phyloP scores from a whole-genome alignment of 2,888 invertebrate genomes.

The Aphodius granarius region DNA sequence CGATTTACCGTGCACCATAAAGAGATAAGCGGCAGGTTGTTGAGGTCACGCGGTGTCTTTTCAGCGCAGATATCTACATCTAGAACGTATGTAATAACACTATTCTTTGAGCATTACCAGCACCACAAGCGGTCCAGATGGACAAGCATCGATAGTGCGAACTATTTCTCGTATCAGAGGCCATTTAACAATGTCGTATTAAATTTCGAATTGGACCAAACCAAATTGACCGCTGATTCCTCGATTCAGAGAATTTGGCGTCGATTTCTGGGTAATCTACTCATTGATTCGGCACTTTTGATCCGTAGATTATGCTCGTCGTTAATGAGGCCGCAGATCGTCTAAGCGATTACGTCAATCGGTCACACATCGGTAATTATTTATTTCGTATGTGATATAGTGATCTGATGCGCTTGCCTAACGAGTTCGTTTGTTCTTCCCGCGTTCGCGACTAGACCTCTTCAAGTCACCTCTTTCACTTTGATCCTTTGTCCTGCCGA shows the following conservation, averaged over 20 bases:
- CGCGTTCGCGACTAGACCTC: background rate
- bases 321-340: slow-evolving; percentile 22
- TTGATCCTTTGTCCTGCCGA: background rate
- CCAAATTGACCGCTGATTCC: background rate
- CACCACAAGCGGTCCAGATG: slow-evolving; percentile 35
- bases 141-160: slow-evolving; percentile 34
- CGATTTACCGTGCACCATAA: background rate
- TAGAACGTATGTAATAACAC: slow-evolving; percentile 28
- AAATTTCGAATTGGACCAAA: background rate
- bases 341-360: slow-evolving; percentile 23
- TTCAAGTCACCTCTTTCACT: background rate
- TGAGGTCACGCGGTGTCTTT: background rate
- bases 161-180: slow-evolving; percentile 26
- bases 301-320: background rate
- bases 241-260: background rate
- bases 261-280: background rate
- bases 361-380: slow-evolving; percentile 38
- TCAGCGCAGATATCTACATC: slow-evolving; percentile 20
- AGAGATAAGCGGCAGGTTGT: background rate
- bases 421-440: background rate
- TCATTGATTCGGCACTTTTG: background rate
- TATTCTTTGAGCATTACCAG: slow-evolving; percentile 31
- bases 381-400: slow-evolving; percentile 32
- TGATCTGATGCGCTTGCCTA: background rate
- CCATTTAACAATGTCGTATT: background rate